Base-by-base conservation (phyloP, 1,140 invertebrate species). In the Papilio glaucus region DNA sequence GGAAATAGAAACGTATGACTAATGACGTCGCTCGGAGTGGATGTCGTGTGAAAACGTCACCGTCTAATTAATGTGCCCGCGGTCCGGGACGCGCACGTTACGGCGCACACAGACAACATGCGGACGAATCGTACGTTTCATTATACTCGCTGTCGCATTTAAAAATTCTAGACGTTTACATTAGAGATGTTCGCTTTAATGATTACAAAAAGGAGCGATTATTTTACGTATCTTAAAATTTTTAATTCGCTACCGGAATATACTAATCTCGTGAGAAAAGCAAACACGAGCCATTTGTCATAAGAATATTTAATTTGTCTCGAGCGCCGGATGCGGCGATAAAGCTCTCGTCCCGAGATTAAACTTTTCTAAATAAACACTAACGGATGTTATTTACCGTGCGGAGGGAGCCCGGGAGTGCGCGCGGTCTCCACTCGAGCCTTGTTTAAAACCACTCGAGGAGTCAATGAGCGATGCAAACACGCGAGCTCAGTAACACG, bases 391-490 rank as follows among this genome's bases (percentile, higher is more conserved):
- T 90, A 85, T 90, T 90, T 87, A 85, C 81, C 72, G 78, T 83
- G 79, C 72, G n/a, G 76, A 84, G 83, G 82, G 81, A 74, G 79
- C 77, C 80, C 85, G 85, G n/a, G 84, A 85, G 86, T 73, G 79
- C 85, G 77, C 79, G 82, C 88, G 85, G 85, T 85, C 84, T n/a
- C 26, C 60, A 62, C 60, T 62, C 60, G 60, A 62, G 89, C 85
- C 88, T 89, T 90, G 84, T 89, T 88, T 87, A 86, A 88, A 89
- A 91, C 87, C 85, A 91, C 86, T 87, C 82, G 81, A 77, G 77
- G 78, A 77, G 77, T 89, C 77, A 85, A 90, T 86, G 86, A 84
- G 83, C 71, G 79, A 71, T 71, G 78, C 82, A 87, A 87, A 87
- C 77, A 83, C 75, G 79, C 83, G 78, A 80, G 78, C 80, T 75